Percentiles rank a stretch among this genome's conserved stretches.
Conservation (phyloP, 92 coral and sea anemone genomes). For the Phymanthus crucifer region DNA sequence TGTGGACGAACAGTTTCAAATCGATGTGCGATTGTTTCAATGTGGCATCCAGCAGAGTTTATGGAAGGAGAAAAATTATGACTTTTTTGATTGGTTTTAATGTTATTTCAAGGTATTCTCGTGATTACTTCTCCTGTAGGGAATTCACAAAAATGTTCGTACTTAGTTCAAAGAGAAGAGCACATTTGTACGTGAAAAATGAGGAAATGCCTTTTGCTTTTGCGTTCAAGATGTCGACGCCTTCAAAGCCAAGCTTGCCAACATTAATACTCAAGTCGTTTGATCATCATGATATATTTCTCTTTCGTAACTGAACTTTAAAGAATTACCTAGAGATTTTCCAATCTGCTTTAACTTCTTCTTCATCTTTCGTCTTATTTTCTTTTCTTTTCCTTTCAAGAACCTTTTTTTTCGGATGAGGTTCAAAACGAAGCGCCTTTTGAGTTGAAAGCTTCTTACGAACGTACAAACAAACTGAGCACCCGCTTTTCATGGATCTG, state of each 20-base stretch:
- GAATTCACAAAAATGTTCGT: not conserved
- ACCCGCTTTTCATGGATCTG: not conserved
- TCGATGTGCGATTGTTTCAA: not conserved
- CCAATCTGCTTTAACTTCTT: not conserved
- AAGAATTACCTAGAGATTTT: not conserved
- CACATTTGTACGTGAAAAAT: not conserved
- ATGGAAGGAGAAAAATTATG: not conserved
- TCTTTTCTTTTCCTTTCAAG: not conserved
- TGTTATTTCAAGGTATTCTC: not conserved
- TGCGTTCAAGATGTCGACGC: not conserved
- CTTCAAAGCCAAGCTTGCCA: not conserved
- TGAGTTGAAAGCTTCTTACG: not conserved
- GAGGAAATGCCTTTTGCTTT: not conserved
- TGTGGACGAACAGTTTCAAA: not conserved
- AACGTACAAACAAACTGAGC: not conserved
- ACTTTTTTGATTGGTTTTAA: not conserved
- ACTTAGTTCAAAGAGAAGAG: not conserved
- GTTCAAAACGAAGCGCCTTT: not conserved
- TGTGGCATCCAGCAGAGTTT: not conserved
- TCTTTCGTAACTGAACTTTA: not conserved
- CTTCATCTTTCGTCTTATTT: not conserved
- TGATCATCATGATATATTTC: not conserved
- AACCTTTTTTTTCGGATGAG: not conserved
- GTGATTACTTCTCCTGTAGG: not conserved
- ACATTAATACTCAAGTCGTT: not conserved